Percentiles rank a stretch among this genome's conserved stretches.
These are phyloP conservation scores for Noctua janthina DNA, from an alignment of 2,888 invertebrate species.

Conservation along the genomic window DNA sequence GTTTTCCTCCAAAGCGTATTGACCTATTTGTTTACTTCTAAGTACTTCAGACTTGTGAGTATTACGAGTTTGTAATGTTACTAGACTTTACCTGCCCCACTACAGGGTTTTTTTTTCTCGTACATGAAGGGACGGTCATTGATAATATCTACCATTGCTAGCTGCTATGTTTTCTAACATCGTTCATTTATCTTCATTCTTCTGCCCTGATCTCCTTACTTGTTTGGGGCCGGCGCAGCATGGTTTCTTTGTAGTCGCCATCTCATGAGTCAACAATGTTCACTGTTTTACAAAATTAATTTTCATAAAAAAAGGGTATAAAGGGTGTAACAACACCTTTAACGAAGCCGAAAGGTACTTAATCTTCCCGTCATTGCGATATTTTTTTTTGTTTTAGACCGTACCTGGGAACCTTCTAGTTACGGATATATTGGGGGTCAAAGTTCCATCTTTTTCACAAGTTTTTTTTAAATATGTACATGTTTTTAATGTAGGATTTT, in stretches of 20 bases:
- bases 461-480: too few relatives aligned
- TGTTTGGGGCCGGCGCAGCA: neutral
- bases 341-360: too few relatives aligned
- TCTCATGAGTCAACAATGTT: neutral
- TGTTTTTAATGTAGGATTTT: too few relatives aligned
- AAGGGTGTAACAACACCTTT: too few relatives aligned
- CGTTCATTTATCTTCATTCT: neutral
- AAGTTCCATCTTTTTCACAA: too few relatives aligned
- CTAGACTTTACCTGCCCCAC: too few relatives aligned
- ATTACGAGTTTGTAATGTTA: neutral
- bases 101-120: too few relatives aligned
- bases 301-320: neutral
- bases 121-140: neutral
- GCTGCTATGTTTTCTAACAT: neutral
- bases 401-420: too few relatives aligned
- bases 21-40: constrained; percentile 29
- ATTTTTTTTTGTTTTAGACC: too few relatives aligned
- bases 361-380: too few relatives aligned
- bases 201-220: neutral
- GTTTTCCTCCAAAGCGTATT: constrained; percentile 28
- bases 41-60: constrained; percentile 4
- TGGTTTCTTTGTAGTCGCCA: neutral
- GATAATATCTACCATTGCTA: neutral
- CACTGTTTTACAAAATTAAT: neutral
- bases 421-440: too few relatives aligned